Base-by-base conservation (phyloP, 2,113 vertebrate species). In the Lepisosteus osseus region DNA sequence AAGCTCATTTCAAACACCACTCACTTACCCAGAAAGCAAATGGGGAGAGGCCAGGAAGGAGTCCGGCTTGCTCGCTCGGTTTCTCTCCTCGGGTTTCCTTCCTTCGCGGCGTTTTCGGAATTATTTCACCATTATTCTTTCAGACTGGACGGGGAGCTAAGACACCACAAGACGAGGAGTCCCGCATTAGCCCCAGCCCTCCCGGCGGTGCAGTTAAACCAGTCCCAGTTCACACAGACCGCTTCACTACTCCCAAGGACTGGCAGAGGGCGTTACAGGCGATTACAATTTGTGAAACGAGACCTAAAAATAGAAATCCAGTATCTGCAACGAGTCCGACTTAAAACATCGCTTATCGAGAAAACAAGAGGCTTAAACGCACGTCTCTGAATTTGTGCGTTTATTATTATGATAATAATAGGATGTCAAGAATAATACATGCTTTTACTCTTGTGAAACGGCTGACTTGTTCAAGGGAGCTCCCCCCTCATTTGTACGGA, bases 21-120 rank as follows among this genome's bases (percentile, higher is more conserved):
- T 89, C 82, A 87, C 88, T 89, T 89, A 91, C 90, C 90, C 86
- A 90, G 78, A 85, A 86, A 87, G 79, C 90, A 79, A 80, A 78
- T 86, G 86, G 77, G 78, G 67, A 74, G 72, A 81, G 82, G 82
- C 85, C 62, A 7, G 17, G 41, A 51, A 7, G 41, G 29, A 65
- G 7, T 65, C 62, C 78, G 81, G 76, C 82, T 61, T 68, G 68
- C 59, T 51, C 15, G 74, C 47, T 70, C 68, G 7, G 17, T 67
- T 29, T 61, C 54, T 43, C 13, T 17, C 14, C 66, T 47, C 47
- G 5, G 2, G 1, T 51, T 51, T 51, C 47, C 47, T 51, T 51
- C 59, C 15, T 6, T 29, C 56, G 12, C 5, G 42, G 66, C 41
- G 41, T 71, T 73, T 9, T 41, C 8, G 11, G 13, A 14, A 61